Conservation (phyloP, 37 sponge, comb jelly and placozoan species). For the Crambe crambe region DNA sequence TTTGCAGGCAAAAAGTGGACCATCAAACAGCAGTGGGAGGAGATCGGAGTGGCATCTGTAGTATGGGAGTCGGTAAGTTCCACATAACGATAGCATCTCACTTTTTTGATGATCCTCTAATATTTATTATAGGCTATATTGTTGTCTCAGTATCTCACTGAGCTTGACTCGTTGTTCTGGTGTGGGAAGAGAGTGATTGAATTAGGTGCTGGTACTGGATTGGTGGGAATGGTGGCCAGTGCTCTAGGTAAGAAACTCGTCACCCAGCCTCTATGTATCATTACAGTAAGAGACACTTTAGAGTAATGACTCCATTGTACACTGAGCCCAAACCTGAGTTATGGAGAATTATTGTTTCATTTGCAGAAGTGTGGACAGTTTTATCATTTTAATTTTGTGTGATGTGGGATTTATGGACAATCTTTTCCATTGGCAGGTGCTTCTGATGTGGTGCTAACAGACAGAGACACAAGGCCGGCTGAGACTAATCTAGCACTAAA, state of each 20-base stretch:
- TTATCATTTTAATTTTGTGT: no score
- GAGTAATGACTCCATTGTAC: no score
- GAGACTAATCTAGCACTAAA: constrained; percentile 26
- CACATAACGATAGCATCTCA: neutral
- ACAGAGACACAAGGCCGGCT: constrained; percentile 44
- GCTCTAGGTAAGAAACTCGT: constrained; percentile 47
- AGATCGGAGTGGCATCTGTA: constrained; percentile 62
- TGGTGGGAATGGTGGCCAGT: constrained; percentile 70
- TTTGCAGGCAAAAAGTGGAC: constrained; percentile 36
- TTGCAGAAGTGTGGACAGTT: no score
- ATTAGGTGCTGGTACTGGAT: constrained; percentile 77
- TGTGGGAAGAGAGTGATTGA: constrained; percentile 57
- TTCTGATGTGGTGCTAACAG: constrained; percentile 43
- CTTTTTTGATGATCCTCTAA: neutral
- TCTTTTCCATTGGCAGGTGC: constrained; percentile 62
- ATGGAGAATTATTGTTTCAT: no score
- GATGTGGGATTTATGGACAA: constrained; percentile 67
- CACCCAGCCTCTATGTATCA: neutral
- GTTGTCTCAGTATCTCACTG: constrained; percentile 49
- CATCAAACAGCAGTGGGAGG: constrained; percentile 55
- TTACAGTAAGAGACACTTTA: no score
- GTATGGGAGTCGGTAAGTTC: constrained; percentile 77
- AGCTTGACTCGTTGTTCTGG: neutral
- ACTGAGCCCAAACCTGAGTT: no score
- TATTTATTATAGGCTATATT: constrained; percentile 13